Evolutionary conservation across 2,797 vertebrate species (phyloP).

Genomic region (Onychomys arenicola): DNA sequence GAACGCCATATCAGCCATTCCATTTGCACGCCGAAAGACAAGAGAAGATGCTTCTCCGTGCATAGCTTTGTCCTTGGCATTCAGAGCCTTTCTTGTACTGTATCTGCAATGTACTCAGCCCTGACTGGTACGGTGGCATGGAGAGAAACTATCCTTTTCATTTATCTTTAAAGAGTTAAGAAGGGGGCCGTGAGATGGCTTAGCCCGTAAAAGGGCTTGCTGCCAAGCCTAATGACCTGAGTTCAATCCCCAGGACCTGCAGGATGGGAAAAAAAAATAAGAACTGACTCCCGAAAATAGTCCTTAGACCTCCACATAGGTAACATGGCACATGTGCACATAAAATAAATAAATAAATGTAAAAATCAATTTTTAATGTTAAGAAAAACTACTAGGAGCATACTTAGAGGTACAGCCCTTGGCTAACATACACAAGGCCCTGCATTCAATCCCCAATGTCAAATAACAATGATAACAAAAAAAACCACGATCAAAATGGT

Average conservation of each 20-base stretch:
- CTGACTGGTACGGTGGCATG: accelerated
- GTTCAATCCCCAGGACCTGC: background rate
- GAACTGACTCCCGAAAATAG: background rate
- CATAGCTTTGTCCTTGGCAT: background rate
- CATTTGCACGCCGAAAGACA: background rate
- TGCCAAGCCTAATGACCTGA: background rate
- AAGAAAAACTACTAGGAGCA: background rate
- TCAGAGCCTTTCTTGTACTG: background rate
- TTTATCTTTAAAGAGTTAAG: background rate
- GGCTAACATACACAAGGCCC: background rate
- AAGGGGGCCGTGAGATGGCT: background rate
- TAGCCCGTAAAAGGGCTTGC: background rate
- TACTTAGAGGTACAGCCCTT: background rate
- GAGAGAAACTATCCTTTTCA: background rate
- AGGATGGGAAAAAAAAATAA: no score
- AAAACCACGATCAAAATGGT: background rate
- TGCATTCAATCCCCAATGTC: no score
- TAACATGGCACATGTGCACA: background rate
- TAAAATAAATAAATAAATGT: background rate
- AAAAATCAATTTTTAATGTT: background rate
- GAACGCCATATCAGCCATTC: accelerated
- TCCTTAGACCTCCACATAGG: background rate
- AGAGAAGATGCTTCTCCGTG: accelerated
- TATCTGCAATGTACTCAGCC: accelerated
- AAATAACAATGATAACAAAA: background rate